Evolutionary conservation across 2,113 vertebrate genomes (phyloP), one percentile per base, ranked within the genome.

Genomic region (Peromyscus polionotus): DNA sequence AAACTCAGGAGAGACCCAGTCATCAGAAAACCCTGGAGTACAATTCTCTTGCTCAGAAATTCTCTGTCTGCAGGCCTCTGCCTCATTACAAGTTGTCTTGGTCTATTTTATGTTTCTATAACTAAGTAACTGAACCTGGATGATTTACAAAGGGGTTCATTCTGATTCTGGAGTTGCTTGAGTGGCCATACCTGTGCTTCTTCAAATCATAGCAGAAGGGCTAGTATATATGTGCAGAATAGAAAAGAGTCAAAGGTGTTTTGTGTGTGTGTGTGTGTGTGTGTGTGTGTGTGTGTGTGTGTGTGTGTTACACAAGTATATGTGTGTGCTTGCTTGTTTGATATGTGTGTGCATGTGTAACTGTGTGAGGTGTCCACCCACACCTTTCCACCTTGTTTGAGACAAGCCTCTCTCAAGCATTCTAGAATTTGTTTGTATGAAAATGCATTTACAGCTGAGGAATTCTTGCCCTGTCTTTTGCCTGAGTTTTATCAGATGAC

Each of bases 381-480:
- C 94, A 95, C 93, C 96, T n/a, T 63, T 45, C 59, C 26, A 84
- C n/a, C 14, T 84, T 84, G 26, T 45, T 63, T 42, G 59, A 45
- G 7, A 11, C 81, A 63, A n/a, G 7, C 39, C 77, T 91, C 83
- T 95, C 91, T 57, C 22, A 2, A 67, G 70, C 81, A 86, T 95
- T 91, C 95, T 92, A 76, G 96, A 97, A 96, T 93, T 90, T 68
- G 81, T 97, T 97, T 96, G 88, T 89, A 90, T 89, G 93, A 93
- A 94, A 96, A 96, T 87, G 95, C 92, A 80, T 96, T 96, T 95
- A 95, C 68, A 75, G 39, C n/a, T 91, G 95, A 54, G 76, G 90
- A 90, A 36, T 96, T 91, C 67, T 81, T 42, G 31, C 54, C 63
- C 4, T 51, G 51, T 10, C 65, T 76, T 33, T 72, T 79, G 63